Evolutionary conservation across 2,113 vertebrate species (phyloP).

Genomic region (Pseudopipra pipra): DNA sequence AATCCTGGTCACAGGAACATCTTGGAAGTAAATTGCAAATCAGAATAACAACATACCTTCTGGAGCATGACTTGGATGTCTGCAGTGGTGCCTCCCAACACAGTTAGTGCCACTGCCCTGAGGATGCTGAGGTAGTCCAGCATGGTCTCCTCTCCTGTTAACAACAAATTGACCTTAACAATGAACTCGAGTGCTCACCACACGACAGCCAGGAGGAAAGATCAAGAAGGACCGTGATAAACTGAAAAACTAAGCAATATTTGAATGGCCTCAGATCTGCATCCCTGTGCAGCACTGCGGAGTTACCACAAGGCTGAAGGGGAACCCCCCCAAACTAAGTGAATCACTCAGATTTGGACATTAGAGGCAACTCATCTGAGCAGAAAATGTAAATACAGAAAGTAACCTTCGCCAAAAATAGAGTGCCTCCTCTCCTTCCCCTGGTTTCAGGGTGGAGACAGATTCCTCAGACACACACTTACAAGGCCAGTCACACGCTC

Average conservation of each 20-base stretch:
- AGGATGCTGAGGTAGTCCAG: background rate
- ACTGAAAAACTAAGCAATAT: background rate
- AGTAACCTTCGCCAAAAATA: background rate
- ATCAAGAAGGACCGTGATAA: background rate
- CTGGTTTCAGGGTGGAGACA: constrained; percentile 6
- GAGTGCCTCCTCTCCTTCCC: background rate
- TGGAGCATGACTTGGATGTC: background rate
- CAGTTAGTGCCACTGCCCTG: background rate
- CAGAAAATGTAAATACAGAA: background rate
- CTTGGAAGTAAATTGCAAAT: background rate
- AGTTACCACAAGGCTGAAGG: background rate
- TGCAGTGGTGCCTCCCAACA: background rate
- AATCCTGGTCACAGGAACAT: background rate
- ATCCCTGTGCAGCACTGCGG: background rate
- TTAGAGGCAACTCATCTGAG: background rate
- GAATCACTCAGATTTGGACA: background rate
- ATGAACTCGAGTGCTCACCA: background rate
- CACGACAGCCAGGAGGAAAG: background rate
- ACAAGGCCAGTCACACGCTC: background rate
- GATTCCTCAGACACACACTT: background rate
- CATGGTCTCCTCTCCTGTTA: background rate
- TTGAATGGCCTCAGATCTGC: background rate
- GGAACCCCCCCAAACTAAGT: background rate
- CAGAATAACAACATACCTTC: background rate
- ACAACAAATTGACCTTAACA: background rate